Evolutionary conservation across 2,797 vertebrate genomes (phyloP), one percentile per base, ranked within the genome.

Genomic region (Todus mexicanus): DNA sequence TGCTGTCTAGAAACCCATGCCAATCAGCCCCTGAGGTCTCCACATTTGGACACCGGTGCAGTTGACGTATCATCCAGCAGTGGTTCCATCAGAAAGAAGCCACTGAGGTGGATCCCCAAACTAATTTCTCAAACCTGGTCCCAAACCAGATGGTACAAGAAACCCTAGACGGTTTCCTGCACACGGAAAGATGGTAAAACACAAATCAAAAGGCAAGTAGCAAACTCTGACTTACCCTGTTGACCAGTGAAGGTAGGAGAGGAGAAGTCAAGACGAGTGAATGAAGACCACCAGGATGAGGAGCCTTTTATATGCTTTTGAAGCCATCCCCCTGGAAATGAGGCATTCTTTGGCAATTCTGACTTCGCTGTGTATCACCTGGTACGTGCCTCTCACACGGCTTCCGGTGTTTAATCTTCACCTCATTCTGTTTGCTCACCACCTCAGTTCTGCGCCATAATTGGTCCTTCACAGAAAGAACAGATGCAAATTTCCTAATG

Each of bases 281-380:
- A 57, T 93, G 94, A 47, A 90, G 85, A 47, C 60, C 68, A 38
- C 38, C 27, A 31, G 13, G 51, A 10, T 3, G 23, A 37, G 64
- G 13, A 54, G 51, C 51, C 5, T 94, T 95, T 96, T 96, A 96
- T 93, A 79, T 0, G 0, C 11, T 68, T 15, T n/a, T 71, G 33
- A 6, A 84, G n/a, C 29, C 43, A 43, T 5, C 66, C 73, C 77
- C 77, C 83, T 92, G 92, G 93, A 95, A 90, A 93, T 95, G 96
- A 95, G 89, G 21, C 80, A 92, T 66, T 66, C 83, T 59, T 23
- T 5, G 71, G 63, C 70, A 66, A 88, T 92, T 63, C 78, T 12
- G 29, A 57, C 57, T 14, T 69, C 27, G 3, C 16, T 1, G 4
- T 29, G 79, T 40, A 51, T 91, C 92, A 81, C 38, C 26, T 5